Evolutionary conservation across 2,888 invertebrate species (phyloP), one percentile per base, ranked within the genome.

Genomic region (Melanostoma mellinum): DNA sequence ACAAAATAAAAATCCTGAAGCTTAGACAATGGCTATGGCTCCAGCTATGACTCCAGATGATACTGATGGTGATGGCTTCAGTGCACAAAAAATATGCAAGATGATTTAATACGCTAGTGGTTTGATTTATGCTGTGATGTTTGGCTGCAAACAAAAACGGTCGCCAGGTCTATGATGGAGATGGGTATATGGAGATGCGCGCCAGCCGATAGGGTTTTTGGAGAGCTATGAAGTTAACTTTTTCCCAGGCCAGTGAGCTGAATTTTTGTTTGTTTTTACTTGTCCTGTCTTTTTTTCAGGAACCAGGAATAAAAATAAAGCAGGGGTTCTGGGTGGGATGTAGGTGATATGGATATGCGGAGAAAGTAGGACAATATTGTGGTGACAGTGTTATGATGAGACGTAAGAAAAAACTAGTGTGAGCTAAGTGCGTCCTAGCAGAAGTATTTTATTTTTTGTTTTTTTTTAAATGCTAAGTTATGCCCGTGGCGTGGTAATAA

Each of bases 61-160:
- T 65, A 69, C 71, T 65, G 40, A 72, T 82, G 82, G 74, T 78
- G 84, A 84, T 84, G 84, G 74, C 79, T 79, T 71, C 74, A 75
- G 78, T 74, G 69, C 78, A 84, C 65, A 80, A 78, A 71, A 84
- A 79, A 74, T 74, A 78, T 78, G 69, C 84, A 75, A 84, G 79
- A 84, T 84, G 84, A 84, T 84, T 84, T 84, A 84, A 84, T 84
- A 84, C 74, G 60, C 67, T 75, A 53, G 60, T 50, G 71, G 65
- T 65, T 79, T 84, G 84, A 84, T 84, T 84, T 84, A 84, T 84
- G 79, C 79, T 71, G 55, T 56, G 84, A 84, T 79, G 61, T 48
- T 81, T 79, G 67, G 71, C 74, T 79, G 69, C 65, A 65, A 79
- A 79, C 67, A 79, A 84, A 84, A 79, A 74, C 48, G 46, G 42